Conservation (phyloP, 1,140 invertebrate genomes). For the Tachypleus tridentatus region DNA sequence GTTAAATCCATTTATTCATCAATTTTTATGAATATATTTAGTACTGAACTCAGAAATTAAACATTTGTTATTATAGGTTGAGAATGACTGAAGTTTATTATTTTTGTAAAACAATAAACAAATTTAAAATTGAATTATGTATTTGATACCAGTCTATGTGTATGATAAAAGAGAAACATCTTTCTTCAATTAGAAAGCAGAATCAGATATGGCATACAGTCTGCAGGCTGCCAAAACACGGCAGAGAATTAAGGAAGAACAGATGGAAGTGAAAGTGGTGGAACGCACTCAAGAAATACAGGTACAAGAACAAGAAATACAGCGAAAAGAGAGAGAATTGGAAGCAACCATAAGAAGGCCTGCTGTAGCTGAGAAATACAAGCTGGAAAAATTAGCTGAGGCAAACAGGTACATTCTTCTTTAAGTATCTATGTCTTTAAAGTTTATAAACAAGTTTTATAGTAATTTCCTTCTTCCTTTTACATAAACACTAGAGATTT, state of each 20-base stretch:
- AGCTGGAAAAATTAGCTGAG: slow-evolving; percentile 83
- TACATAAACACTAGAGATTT: no score
- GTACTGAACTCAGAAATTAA: no score
- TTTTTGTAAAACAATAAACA: no score
- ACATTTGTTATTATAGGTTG: no score
- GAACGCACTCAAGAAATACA: slow-evolving; percentile 38
- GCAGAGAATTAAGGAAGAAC: slow-evolving; percentile 40
- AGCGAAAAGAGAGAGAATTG: slow-evolving; percentile 31
- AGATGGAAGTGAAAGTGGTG: slow-evolving; percentile 38
- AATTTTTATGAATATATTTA: no score
- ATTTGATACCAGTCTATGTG: no score
- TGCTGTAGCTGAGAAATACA: slow-evolving; percentile 40
- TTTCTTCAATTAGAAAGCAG: slow-evolving; percentile 35
- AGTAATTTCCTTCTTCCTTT: no score
- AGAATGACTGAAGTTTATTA: no score
- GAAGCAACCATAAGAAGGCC: slow-evolving; percentile 37
- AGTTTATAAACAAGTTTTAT: no score
- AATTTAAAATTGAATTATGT: no score
- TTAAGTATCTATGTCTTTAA: background rate
- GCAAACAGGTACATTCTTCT: slow-evolving; percentile 47
- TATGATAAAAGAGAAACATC: no score
- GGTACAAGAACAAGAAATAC: slow-evolving; percentile 31
- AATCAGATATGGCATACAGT: slow-evolving; percentile 38
- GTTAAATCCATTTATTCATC: no score
- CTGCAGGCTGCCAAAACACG: slow-evolving; percentile 41